Percentiles rank a stretch among this genome's conserved stretches.
These are phyloP conservation scores for Uria aalge DNA, from an alignment of 2,113 vertebrate species.

Conservation along the genomic window DNA sequence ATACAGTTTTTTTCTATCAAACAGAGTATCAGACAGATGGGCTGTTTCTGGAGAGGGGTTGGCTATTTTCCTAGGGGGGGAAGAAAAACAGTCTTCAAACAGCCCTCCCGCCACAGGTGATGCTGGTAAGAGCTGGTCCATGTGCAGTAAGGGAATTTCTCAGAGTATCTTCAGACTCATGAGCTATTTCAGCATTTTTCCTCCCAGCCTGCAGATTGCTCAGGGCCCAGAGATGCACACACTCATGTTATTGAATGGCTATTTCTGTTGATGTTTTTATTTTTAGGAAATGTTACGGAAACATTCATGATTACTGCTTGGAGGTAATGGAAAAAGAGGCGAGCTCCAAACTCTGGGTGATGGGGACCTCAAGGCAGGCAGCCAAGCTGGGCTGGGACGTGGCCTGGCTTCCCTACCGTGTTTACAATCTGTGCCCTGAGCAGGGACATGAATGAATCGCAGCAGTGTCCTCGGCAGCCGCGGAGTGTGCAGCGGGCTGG, in stretches of 20 bases:
- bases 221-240: not conserved
- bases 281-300: not conserved
- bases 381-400: not conserved
- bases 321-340: not conserved
- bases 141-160: not conserved
- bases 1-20: not conserved
- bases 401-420: not conserved
- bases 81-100: not conserved
- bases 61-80: not conserved
- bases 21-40: not conserved
- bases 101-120: not conserved
- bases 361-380: not conserved
- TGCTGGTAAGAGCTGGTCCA: not conserved
- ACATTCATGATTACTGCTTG: not conserved
- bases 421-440: not conserved
- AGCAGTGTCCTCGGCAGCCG: not conserved
- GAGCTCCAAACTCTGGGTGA: not conserved
- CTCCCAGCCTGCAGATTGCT: not conserved
- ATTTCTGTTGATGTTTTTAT: not conserved
- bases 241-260: not conserved
- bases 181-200: not conserved
- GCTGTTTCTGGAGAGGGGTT: not conserved
- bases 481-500: not conserved
- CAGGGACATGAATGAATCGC: not conserved
- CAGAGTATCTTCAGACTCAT: not conserved